Conservation (phyloP, 2,113 vertebrate species). For the Erpornis zantholeuca region DNA sequence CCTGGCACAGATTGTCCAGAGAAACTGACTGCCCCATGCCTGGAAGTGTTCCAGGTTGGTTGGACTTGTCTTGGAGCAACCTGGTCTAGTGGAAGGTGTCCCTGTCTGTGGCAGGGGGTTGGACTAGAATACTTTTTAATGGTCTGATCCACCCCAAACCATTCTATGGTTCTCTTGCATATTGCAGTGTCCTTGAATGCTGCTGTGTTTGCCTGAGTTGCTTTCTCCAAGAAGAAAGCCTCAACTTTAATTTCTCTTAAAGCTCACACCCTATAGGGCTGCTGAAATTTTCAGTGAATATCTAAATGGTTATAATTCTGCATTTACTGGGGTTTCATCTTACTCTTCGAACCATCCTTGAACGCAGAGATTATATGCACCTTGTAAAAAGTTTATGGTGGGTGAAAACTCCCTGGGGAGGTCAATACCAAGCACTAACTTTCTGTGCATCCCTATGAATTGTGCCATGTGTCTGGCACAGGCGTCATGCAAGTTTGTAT, state of each 20-base stretch:
- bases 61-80: rapidly evolving
- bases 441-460: not conserved
- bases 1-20: rapidly evolving
- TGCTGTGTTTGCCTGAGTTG: not conserved
- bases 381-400: rapidly evolving
- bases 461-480: not conserved
- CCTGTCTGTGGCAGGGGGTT: not conserved
- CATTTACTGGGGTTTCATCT: not conserved
- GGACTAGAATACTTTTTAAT: not conserved
- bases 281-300: not conserved
- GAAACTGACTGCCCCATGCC: not conserved
- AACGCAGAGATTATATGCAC: not conserved
- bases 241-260: not conserved
- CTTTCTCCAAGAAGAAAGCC: not conserved
- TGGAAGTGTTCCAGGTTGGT: rapidly evolving
- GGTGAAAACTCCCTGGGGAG: not conserved
- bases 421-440: not conserved
- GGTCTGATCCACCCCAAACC: not conserved
- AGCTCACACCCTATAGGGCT: not conserved
- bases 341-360: not conserved
- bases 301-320: not conserved
- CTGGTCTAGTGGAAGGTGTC: no score
- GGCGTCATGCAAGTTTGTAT: not conserved
- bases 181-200: not conserved
- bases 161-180: not conserved